Conservation (phyloP, 1,140 invertebrate species). For the Drosophila serrata region DNA sequence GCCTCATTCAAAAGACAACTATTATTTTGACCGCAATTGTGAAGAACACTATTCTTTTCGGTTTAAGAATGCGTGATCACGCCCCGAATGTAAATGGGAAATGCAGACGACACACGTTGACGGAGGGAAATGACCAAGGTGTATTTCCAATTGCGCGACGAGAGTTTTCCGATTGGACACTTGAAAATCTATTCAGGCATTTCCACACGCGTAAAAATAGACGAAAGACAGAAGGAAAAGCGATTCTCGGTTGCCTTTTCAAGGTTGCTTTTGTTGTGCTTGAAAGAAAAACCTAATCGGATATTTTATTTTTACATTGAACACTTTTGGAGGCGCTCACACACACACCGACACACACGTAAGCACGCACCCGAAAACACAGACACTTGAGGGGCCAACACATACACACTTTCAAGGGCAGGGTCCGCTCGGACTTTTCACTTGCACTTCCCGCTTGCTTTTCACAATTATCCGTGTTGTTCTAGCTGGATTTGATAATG, state of each 20-base stretch:
- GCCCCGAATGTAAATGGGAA: constrained; percentile 52
- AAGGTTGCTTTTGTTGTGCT: constrained; percentile 75
- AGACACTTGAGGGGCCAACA: constrained; percentile 37
- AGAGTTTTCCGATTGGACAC: constrained; percentile 66
- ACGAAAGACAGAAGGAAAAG: constrained; percentile 40
- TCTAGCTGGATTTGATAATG: constrained; percentile 64
- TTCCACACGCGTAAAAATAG: constrained; percentile 68
- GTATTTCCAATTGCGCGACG: constrained; percentile 62
- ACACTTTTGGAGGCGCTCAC: constrained; percentile 71
- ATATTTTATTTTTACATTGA: constrained; percentile 77
- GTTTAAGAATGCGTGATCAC: constrained; percentile 37
- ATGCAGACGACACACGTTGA: constrained; percentile 32
- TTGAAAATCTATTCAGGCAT: constrained; percentile 56
- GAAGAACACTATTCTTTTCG: constrained; percentile 25
- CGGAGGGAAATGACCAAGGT: constrained; percentile 57
- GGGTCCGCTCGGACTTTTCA: constrained; percentile 64
- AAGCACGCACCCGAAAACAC: constrained; percentile 14
- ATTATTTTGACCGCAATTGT: constrained; percentile 8
- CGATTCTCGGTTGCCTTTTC: constrained; percentile 65
- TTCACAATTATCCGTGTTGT: constrained; percentile 10
- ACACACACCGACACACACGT: constrained; percentile 9
- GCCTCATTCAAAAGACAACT: background rate
- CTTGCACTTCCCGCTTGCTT: constrained; percentile 56
- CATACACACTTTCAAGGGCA: constrained; percentile 74
- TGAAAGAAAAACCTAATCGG: constrained; percentile 56